Evolutionary conservation across 2,797 vertebrate genomes (phyloP).

Genomic region (Cygnus olor): DNA sequence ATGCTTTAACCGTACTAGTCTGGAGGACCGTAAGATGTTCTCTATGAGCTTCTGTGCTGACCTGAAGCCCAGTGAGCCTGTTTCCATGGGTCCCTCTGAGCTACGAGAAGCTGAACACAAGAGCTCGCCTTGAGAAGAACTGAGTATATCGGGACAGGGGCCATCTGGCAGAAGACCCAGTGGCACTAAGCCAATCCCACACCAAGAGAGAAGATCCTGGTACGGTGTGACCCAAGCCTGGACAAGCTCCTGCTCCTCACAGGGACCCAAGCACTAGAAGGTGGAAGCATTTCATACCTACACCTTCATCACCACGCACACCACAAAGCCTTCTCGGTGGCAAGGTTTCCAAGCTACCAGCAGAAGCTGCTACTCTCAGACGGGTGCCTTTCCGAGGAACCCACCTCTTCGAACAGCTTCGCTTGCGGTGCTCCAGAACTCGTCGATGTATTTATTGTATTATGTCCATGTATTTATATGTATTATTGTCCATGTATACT

Average conservation of each 20-base stretch:
- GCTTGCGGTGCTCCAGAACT: rapidly evolving
- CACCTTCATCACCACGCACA: background rate
- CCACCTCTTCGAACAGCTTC: background rate
- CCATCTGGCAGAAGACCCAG: background rate
- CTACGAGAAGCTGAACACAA: background rate
- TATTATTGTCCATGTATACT: no score
- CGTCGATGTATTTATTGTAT: rapidly evolving
- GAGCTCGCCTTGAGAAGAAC: background rate
- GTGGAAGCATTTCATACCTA: background rate
- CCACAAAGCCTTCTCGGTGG: background rate
- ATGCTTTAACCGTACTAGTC: rapidly evolving
- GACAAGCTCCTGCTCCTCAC: background rate
- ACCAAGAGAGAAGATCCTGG: background rate
- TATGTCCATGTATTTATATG: no score
- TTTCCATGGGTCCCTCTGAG: background rate
- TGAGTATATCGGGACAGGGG: background rate
- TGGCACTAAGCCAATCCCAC: background rate
- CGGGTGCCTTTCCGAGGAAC: background rate
- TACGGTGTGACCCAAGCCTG: background rate
- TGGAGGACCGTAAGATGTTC: background rate
- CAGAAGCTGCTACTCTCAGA: background rate
- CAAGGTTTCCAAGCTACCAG: background rate
- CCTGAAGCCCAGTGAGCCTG: background rate
- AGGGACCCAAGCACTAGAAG: background rate
- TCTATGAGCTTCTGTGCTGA: background rate